phyloP scores from a whole-genome alignment of 1,140 invertebrate species.

The Achatina immaculata region DNA sequence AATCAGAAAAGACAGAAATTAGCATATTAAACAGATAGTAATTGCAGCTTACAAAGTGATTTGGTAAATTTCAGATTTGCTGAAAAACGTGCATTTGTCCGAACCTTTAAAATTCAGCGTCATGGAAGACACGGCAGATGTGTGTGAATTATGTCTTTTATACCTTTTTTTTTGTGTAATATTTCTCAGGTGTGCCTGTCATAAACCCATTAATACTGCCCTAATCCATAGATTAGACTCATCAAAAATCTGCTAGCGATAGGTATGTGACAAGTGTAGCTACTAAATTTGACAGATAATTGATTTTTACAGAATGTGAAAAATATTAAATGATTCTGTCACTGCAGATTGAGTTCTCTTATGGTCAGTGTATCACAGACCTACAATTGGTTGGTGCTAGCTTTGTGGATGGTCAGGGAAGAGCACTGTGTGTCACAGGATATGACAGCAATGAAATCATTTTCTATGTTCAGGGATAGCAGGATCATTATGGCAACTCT shows the following conservation, averaged over 20 bases:
- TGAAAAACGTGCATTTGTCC: background rate
- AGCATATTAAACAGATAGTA: too few relatives aligned
- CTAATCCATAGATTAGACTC: too few relatives aligned
- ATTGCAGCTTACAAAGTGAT: too few relatives aligned
- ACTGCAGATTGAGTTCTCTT: constrained; percentile 57
- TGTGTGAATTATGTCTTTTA: too few relatives aligned
- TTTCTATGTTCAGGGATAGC: constrained; percentile 52
- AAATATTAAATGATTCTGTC: background rate
- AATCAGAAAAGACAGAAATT: too few relatives aligned
- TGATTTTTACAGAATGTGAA: background rate
- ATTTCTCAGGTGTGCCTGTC: too few relatives aligned
- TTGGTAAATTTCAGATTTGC: background rate
- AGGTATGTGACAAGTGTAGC: background rate
- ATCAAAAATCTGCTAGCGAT: too few relatives aligned
- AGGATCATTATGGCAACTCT: background rate
- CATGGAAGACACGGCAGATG: too few relatives aligned
- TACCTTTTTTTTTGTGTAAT: too few relatives aligned
- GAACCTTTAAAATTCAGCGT: background rate
- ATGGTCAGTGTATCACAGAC: constrained; percentile 55
- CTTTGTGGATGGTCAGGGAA: constrained; percentile 59
- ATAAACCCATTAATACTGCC: too few relatives aligned
- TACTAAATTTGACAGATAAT: background rate
- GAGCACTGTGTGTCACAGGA: constrained; percentile 62
- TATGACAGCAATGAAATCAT: constrained; percentile 65
- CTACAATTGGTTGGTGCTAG: constrained; percentile 60